Conservation (phyloP, 2,888 invertebrate species). For the Lithophane leautieri region DNA sequence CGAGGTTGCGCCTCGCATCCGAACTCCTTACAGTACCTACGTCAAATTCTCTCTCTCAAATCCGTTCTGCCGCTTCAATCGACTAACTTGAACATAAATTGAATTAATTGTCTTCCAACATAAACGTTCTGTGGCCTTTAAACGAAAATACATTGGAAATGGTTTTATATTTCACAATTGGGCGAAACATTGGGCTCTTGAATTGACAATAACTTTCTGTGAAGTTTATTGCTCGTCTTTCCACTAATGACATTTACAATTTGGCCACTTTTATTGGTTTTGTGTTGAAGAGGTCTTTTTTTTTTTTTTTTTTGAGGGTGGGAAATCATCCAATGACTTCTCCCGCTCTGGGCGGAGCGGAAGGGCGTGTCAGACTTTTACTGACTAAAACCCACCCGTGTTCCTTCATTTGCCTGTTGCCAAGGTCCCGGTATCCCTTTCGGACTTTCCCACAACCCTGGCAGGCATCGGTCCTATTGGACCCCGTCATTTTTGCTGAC, state of each 20-base stretch:
- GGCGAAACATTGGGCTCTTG: constrained; percentile 30
- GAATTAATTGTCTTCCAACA: constrained; percentile 41
- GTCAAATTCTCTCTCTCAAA: constrained; percentile 17
- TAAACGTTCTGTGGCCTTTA: constrained; percentile 29
- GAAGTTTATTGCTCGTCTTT: constrained; percentile 42
- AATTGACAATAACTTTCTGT: constrained; percentile 26
- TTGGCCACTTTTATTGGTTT: constrained; percentile 46
- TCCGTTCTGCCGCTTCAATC: constrained; percentile 11
- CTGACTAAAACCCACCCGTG: no score
- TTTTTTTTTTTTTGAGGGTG: no score
- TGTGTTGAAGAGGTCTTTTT: constrained; percentile 8
- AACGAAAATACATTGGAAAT: constrained; percentile 24
- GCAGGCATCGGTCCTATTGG: no score
- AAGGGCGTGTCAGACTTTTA: no score
- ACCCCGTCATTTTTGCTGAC: no score
- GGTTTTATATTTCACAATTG: constrained; percentile 45
- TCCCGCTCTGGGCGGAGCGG: no score
- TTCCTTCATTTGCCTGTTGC: no score
- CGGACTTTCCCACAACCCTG: no score
- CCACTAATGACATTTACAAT: constrained; percentile 45
- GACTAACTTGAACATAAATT: constrained; percentile 36
- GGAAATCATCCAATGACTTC: no score
- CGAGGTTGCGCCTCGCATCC: no score
- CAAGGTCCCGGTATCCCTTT: no score
- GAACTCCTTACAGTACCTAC: no score